A percentile compares a stretch with the other conserved stretches of the same genome.
phyloP scores from a whole-genome alignment of 2,888 invertebrate genomes.

The Heliothis peltigera region DNA sequence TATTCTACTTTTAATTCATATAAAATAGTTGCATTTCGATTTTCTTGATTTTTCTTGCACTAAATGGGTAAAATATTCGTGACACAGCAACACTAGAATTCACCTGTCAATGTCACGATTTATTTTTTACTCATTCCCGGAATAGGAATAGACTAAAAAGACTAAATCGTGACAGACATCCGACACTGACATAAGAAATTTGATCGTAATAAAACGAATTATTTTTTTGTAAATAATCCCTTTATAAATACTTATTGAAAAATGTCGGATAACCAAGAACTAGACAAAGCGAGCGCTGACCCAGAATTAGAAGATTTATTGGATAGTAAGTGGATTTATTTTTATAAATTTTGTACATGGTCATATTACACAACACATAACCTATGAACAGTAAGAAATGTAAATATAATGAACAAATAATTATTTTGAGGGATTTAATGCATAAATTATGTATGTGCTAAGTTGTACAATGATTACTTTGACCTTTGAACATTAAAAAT shows the following conservation, averaged over 20 bases:
- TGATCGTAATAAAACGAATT: slow-evolving; percentile 47
- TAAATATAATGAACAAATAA: slow-evolving; percentile 46
- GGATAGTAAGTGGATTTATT: slow-evolving; percentile 91
- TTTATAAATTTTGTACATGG: slow-evolving; percentile 46
- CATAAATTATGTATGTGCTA: slow-evolving; percentile 1
- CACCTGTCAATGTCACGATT: slow-evolving; percentile 6
- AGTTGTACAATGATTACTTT: background rate
- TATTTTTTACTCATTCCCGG: slow-evolving; percentile 9
- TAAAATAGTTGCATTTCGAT: too few relatives aligned
- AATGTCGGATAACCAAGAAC: slow-evolving; percentile 85
- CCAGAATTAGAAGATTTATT: slow-evolving; percentile 93
- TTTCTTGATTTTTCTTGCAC: too few relatives aligned
- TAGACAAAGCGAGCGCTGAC: slow-evolving; percentile 85
- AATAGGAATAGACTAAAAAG: background rate
- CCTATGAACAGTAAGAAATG: slow-evolving; percentile 51
- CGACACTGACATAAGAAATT: slow-evolving; percentile 44
- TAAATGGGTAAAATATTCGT: slow-evolving; percentile 8
- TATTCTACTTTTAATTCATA: too few relatives aligned
- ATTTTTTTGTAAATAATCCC: slow-evolving; percentile 55
- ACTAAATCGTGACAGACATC: slow-evolving; percentile 13
- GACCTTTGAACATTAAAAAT: background rate
- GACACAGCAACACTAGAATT: slow-evolving; percentile 13
- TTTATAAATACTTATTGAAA: slow-evolving; percentile 49
- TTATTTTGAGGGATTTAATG: slow-evolving; percentile 39
- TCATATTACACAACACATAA: slow-evolving; percentile 78